These are phyloP conservation scores for Hyposoter dolosus DNA, from an alignment of 2,888 invertebrate genomes.

Conservation along the genomic window DNA sequence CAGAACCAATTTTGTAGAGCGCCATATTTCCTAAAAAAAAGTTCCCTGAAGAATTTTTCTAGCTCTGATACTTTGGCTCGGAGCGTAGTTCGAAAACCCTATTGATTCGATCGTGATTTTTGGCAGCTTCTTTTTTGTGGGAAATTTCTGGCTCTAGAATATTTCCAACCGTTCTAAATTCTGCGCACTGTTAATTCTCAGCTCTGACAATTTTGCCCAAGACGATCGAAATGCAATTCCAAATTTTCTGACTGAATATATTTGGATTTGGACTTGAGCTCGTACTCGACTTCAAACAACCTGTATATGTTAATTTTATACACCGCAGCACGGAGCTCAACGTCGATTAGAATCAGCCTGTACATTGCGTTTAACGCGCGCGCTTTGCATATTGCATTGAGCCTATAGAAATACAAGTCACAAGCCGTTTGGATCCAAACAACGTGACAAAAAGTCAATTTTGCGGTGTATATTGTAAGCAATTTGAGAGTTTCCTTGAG, in stretches of 20 bases:
- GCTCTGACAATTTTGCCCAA: background rate
- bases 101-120: background rate
- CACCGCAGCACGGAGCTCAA: constrained; percentile 39
- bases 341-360: constrained; percentile 51
- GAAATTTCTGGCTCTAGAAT: background rate
- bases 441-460: background rate
- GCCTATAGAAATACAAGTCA: constrained; percentile 28
- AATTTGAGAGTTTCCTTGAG: background rate
- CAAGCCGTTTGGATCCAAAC: background rate
- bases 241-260: background rate
- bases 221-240: background rate
- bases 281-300: background rate
- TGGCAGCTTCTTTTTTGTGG: background rate
- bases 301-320: constrained; percentile 26
- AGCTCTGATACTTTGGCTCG: background rate
- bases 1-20: background rate
- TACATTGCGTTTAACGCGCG: constrained; percentile 7
- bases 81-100: background rate
- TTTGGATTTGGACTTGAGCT: background rate
- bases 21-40: background rate
- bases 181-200: background rate
- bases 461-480: background rate
- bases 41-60: background rate
- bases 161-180: background rate
- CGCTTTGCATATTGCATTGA: constrained; percentile 28